Evolutionary conservation across 2,888 invertebrate genomes (phyloP).

Genomic region (Chrysolina oricalcia): DNA sequence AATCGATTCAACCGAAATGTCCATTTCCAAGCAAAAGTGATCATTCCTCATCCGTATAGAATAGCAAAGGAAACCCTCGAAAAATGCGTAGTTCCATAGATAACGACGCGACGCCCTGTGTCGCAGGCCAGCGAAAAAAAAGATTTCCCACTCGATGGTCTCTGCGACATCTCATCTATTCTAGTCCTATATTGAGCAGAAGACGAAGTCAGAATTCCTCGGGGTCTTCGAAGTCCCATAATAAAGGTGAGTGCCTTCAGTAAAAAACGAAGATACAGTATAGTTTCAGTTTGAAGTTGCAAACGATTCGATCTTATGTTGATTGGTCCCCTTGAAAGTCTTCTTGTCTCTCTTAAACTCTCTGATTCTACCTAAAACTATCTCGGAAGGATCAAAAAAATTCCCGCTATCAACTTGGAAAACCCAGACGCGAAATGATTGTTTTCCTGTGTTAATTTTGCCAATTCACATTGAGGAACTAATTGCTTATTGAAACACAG

Average conservation of each 20-base stretch:
- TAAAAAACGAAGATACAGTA: not conserved
- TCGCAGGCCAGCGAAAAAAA: conserved; percentile 68
- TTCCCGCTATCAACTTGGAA: too few species aligned
- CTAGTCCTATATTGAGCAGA: conserved; percentile 81
- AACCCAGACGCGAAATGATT: too few species aligned
- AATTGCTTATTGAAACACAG: too few species aligned
- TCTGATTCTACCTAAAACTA: too few species aligned
- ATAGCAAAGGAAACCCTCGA: not conserved
- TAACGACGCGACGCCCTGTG: conserved; percentile 62
- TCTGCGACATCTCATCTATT: conserved; percentile 79
- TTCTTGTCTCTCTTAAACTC: too few species aligned
- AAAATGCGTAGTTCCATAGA: conserved; percentile 57
- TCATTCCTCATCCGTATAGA: not conserved
- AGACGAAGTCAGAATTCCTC: conserved; percentile 71
- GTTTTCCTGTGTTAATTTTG: too few species aligned
- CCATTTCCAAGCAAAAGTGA: conserved; percentile 9
- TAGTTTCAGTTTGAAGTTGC: too few species aligned
- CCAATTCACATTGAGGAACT: too few species aligned
- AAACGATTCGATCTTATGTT: too few species aligned
- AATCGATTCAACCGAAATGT: conserved; percentile 8
- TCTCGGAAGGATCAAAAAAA: too few species aligned
- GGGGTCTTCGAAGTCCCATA: conserved; percentile 61
- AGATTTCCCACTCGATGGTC: conserved; percentile 77
- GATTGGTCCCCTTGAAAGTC: too few species aligned
- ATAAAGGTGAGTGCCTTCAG: conserved; percentile 45